Conservation (phyloP, 2,113 vertebrate genomes). For the Corapipo altera region DNA sequence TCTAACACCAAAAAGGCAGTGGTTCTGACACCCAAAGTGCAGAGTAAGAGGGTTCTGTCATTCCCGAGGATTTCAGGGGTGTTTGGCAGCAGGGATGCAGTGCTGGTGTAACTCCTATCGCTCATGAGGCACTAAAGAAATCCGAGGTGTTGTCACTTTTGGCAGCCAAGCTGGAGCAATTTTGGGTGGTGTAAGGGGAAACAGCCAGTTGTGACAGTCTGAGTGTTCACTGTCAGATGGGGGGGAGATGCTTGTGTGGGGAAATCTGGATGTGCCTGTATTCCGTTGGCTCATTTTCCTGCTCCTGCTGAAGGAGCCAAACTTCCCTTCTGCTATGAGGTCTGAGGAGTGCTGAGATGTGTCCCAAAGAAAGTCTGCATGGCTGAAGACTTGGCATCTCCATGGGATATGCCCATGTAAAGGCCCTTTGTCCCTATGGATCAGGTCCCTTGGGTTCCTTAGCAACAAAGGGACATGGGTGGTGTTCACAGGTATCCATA, state of each 20-base stretch:
- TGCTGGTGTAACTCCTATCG: fast-evolving
- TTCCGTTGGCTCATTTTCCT: neutral
- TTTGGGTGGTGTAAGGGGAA: neutral
- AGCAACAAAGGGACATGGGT: fast-evolving
- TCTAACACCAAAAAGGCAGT: neutral
- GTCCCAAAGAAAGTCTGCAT: fast-evolving
- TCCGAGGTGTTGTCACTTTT: neutral
- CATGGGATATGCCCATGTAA: fast-evolving
- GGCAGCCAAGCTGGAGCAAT: neutral
- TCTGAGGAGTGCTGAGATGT: neutral
- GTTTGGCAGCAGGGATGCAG: neutral
- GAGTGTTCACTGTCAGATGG: neutral
- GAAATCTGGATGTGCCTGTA: neutral
- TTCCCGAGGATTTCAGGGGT: neutral
- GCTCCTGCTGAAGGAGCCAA: neutral
- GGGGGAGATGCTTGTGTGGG: neutral
- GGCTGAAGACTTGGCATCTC: neutral
- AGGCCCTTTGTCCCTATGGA: neutral
- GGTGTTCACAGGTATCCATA: fast-evolving
- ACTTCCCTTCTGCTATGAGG: neutral
- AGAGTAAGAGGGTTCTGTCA: neutral
- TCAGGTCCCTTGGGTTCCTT: neutral
- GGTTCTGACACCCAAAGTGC: neutral
- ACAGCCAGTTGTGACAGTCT: neutral
- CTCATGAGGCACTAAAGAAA: neutral